Conservation (phyloP, 2,797 vertebrate species). For the Eremophila alpestris region DNA sequence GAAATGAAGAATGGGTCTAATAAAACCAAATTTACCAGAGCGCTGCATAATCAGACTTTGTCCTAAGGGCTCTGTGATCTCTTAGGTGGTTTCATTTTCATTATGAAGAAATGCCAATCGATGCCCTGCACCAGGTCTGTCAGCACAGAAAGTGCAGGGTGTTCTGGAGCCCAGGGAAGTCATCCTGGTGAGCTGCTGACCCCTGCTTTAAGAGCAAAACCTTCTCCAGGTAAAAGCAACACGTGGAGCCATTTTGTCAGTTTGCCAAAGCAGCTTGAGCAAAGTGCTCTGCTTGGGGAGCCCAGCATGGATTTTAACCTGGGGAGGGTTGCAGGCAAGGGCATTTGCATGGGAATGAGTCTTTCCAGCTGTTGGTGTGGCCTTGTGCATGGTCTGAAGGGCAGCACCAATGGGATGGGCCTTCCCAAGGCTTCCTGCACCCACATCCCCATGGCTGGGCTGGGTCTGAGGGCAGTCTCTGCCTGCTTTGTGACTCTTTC, state of each 20-base stretch:
- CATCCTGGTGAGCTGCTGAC: background rate
- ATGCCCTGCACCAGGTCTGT: background rate
- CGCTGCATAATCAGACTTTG: background rate
- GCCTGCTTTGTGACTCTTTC: background rate
- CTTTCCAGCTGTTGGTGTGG: background rate
- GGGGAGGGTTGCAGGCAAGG: background rate
- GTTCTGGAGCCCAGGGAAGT: background rate
- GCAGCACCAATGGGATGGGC: background rate
- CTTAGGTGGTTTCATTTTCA: constrained; percentile 8
- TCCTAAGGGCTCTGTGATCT: background rate
- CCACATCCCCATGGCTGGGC: accelerated
- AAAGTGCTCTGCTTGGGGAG: background rate
- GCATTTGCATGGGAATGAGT: background rate
- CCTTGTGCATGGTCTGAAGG: background rate
- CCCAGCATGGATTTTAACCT: background rate
- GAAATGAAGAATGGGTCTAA: background rate
- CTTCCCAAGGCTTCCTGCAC: background rate
- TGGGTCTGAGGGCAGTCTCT: background rate
- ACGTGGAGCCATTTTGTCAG: background rate
- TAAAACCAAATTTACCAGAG: background rate
- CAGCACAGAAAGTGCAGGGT: background rate
- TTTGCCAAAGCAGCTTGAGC: background rate
- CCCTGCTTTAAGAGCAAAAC: background rate
- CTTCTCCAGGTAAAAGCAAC: background rate
- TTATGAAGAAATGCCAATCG: background rate